Base-by-base conservation (phyloP, 2,113 vertebrate species). In the Myiozetetes cayanensis region DNA sequence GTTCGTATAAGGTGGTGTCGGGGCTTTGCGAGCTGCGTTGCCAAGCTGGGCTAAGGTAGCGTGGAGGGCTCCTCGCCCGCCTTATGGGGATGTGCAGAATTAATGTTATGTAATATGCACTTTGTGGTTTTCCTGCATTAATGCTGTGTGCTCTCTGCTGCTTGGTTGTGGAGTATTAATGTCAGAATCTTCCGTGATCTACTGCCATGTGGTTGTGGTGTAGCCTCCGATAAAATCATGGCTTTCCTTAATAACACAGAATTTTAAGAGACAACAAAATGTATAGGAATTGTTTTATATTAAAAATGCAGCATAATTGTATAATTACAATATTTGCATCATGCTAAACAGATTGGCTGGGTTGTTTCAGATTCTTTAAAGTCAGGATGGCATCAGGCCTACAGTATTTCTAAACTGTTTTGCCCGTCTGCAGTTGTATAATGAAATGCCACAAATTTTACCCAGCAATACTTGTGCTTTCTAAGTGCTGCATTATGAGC, bases 221-320 rank as follows among this genome's bases (percentile, higher is more conserved):
- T 25, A 94, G 82, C 71, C 66, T 76, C 70, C 5, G 4, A 94
- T 81, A 96, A 88, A 94, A 96, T 77, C 22, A 25, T 46, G 62
- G 52, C 56, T 92, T 92, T 92, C 79, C 82, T 93, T 90, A 93
- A 93, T 94, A 96, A 95, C 22, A 58, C 53, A 85, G 70, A 63
- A 75, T 96, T 95, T 96, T 85, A 94, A 77, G 80, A 95, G 89
- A 92, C 84, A 89, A 74, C 76, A 78, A 93, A 97, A 97, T 20
- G 49, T 89, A 96, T 91, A 96, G 85, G 76, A 97, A 96, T 97
- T 93, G 70, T 92, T 92, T 85, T 87, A 46, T 96, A 97, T 97
- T 97, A 97, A 97, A 97, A 97, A 97, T 96, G 92, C 89, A 95
- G 59, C 82, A 96, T 94, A 95, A 96, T 93, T 92, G 96, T 96